Base-by-base conservation (phyloP, 2,113 vertebrate species). In the Ageneiosus marmoratus region DNA sequence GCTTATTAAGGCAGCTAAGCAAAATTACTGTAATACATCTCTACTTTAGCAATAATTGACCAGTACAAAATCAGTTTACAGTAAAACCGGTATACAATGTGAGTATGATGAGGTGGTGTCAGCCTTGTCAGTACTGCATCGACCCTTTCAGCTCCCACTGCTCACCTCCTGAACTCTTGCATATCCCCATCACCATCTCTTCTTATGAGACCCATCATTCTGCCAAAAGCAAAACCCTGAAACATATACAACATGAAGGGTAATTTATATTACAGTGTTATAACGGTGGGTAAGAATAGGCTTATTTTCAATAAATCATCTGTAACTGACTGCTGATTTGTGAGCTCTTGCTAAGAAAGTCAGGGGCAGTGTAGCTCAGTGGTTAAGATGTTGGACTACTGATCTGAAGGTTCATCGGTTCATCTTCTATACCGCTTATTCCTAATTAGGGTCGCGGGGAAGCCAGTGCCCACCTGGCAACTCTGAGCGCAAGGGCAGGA, bases 31-130 rank as follows among this genome's bases (percentile, higher is more conserved):
- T 5, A 41, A 2, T 41, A 41, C 5, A 3, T 2, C 37, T 76
- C 50, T 76, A 29, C 32, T 76, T 76, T 73, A 34, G 75, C 83
- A 88, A 88, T 88, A 88, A 88, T 88, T 88, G 87, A 82, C 85
- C 84, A 88, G 86, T 88, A 86, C 83, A 65, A 84, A 86, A 56
- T 53, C 87, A 86, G 53, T 88, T 80, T n/a, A n/a, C n/a, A n/a
- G n/a, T 80, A 82, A 82, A 86, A 85, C 83, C 76, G 80, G 85
- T 70, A 84, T 84, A 84, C 80, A 88, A 88, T 84, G 83, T 37
- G 55, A 80, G 69, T 37, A 58, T 82, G 83, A 86, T 88, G 85
- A 84, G 87, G 67, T 80, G 4, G 55, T 84, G 82, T 86, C 83
- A 76, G 79, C 22, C 41, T 79, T 70, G 85, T 84, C 87, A 84